A percentile compares a stretch with the other conserved stretches of the same genome.
phyloP scores from a whole-genome alignment of 2,888 invertebrate species.

The Malthinus seriepunctatus region DNA sequence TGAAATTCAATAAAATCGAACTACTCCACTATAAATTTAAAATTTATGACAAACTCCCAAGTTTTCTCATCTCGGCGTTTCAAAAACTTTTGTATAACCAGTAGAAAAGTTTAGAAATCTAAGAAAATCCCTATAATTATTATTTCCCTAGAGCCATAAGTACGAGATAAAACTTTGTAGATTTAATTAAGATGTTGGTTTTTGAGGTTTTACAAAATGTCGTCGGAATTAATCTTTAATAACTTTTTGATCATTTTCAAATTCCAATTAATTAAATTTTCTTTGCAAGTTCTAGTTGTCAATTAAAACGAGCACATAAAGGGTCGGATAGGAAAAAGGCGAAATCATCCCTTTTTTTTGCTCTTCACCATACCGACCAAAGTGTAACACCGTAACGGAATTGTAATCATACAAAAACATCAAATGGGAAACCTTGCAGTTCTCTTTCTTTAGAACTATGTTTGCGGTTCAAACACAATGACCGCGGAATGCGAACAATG shows the following conservation, averaged over 20 bases:
- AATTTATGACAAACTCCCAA: too few relatives aligned
- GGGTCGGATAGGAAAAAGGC: too few relatives aligned
- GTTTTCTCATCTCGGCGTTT: background rate
- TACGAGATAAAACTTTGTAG: slow-evolving; percentile 4
- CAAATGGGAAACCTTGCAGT: slow-evolving; percentile 4
- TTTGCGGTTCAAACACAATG: slow-evolving; percentile 15
- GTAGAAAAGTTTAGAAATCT: slow-evolving; percentile 3
- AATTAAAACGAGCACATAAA: too few relatives aligned
- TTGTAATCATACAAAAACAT: slow-evolving; percentile 5
- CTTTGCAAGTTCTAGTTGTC: too few relatives aligned
- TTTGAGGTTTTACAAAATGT: slow-evolving; percentile 3
- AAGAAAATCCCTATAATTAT: background rate
- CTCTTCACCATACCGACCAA: background rate
- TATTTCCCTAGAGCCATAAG: background rate
- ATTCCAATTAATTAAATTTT: too few relatives aligned
- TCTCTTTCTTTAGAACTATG: slow-evolving; percentile 1
- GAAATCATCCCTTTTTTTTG: too few relatives aligned
- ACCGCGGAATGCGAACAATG: slow-evolving; percentile 24
- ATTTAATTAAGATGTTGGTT: slow-evolving; percentile 6
- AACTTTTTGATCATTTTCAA: too few relatives aligned
- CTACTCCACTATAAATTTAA: too few relatives aligned
- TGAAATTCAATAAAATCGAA: too few relatives aligned
- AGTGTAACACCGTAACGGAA: slow-evolving; percentile 2
- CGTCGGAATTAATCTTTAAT: background rate
- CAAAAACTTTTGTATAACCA: background rate